Evolutionary conservation across 2,113 vertebrate species (phyloP), one percentile per base, ranked within the genome.

Genomic region (Elgaria multicarinata): DNA sequence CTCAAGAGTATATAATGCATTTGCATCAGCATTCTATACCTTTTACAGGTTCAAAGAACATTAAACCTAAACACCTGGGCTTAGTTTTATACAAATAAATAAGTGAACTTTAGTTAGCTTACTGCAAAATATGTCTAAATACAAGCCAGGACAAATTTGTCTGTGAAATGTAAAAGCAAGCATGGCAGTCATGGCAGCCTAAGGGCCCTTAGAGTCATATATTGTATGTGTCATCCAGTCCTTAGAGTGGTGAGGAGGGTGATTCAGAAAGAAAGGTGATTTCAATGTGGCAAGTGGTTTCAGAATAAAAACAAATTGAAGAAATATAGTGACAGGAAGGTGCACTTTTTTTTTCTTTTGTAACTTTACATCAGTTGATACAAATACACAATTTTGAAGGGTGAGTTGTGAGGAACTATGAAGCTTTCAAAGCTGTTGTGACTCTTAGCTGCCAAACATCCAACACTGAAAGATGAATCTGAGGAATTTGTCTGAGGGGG

Each of bases 401-500:
- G 72, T 42, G 42, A 83, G 18, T 33, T 53, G 83, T 87, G 87
- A 92, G 31, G 16, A 12, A 92, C 13, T 26, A 16, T 62, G n/a
- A 92, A 50, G 58, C 58, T 39, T 90, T 92, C 77, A 91, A 58
- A 10, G 89, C 83, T 67, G 58, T 78, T 28, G 75, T 92, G 31
- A 72, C 28, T 93, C 82, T 84, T 39, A 18, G 39, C 83, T 91
- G 20, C 53, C 85, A 50, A 87, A 87, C 87, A 66, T 91, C 33
- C 20, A 26, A 67, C 86, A 53, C 18, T 7, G 31, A 77, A 78
- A 33, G 42, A 78, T 66, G 6, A 67, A 67, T 10, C 62, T 9
- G 44, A 79, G 33, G 42, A 50, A 16, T 69, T 67, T 76, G 16
- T 55, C 50, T 28, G 10, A 2, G 33, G 39, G 62, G 85, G 42